Evolutionary conservation across 2,888 invertebrate genomes (phyloP), one percentile per base, ranked within the genome.

Genomic region (Drosophila mettleri): DNA sequence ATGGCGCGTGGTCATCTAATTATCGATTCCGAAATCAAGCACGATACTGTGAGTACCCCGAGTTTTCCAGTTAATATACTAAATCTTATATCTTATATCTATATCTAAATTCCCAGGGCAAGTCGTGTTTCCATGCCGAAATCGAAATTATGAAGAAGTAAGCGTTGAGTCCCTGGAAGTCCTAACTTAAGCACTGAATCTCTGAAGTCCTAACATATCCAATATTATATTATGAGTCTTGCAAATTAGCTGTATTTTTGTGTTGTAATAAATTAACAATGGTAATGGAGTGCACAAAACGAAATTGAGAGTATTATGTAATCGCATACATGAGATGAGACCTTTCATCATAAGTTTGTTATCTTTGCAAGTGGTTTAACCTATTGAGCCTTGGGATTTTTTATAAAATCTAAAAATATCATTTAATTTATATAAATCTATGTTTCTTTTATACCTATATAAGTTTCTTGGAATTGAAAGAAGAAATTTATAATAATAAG

Each of bases 1-100:
- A 89, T 93, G 89, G 92, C 90, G 0, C 91, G 90, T 16, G 93
- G 93, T 31, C 90, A 88, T 48, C 79, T 92, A 14, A 87, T 91
- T 8, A 65, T 92, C 2, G 91, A 91, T 61, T 66, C 91, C 1
- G 90, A 92, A 53, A 85, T 92, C 31, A 86, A 85, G 16, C 93
- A 93, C 62, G 93, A 93, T 63, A 91, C 91, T 55, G 93, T 93
- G 66, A 90, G 90, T 85, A n/a, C n/a, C 2, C 0, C 2, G 12
- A 14, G 38, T 29, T 34, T 8, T 29, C 5, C 0, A 49, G 39
- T 43, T 18, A 41, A 27, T 14, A 12, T 12, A 4, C n/a, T 27
- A 8, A 20, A 9, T 3, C 12, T 20, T 7, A 34, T 9, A 10
- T 0, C 22, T 22, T 22, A 12, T 3, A 24, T 6, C 16, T 0